These are phyloP conservation scores for Deroptyus accipitrinus DNA, from an alignment of 2,113 vertebrate genomes.

Conservation along the genomic window DNA sequence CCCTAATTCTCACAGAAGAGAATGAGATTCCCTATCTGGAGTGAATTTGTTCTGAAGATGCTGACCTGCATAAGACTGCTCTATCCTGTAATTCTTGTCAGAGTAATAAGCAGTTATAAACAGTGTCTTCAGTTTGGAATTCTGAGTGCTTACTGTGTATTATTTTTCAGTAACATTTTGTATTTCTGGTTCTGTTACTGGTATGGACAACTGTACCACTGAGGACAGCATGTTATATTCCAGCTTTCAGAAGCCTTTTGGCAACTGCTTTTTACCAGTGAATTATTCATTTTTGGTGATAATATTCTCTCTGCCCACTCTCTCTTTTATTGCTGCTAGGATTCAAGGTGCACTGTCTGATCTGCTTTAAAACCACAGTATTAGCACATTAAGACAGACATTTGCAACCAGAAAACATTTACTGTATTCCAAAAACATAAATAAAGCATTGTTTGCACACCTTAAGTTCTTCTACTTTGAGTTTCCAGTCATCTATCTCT, in stretches of 20 bases:
- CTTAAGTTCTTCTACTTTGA: conserved; percentile 77
- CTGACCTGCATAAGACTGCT: background rate
- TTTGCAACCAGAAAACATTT: background rate
- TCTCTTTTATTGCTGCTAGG: background rate
- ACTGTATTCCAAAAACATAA: background rate
- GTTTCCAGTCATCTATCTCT: conserved; percentile 72
- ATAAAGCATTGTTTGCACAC: conserved; percentile 48
- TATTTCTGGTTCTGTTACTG: background rate
- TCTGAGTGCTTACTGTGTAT: background rate
- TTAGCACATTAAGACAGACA: background rate
- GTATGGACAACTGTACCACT: fast-evolving
- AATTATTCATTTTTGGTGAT: background rate
- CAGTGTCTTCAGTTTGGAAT: background rate
- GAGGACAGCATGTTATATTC: background rate
- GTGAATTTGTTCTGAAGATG: background rate
- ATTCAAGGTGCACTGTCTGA: background rate
- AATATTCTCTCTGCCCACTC: background rate
- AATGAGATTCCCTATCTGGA: background rate
- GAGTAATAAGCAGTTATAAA: background rate
- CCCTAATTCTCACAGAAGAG: background rate
- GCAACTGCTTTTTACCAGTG: background rate
- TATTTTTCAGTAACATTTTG: background rate
- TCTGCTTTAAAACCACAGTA: background rate
- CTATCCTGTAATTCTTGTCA: background rate
- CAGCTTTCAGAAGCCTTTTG: background rate